Percentiles rank a stretch among this genome's conserved stretches.
Evolutionary conservation across 2,888 invertebrate genomes (phyloP).

Genomic region (Tuta absoluta): DNA sequence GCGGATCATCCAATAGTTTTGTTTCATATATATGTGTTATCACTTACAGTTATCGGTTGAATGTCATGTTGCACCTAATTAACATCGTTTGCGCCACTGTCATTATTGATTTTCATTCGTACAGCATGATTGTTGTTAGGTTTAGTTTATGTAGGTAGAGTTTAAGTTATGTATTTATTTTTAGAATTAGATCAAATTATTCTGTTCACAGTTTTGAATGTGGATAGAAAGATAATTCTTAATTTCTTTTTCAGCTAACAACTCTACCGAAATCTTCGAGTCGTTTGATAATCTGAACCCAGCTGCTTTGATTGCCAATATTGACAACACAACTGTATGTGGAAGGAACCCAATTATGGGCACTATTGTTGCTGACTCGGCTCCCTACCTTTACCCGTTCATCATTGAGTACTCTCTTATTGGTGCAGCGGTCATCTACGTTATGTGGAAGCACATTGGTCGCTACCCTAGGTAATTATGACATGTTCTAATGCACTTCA

Average conservation of each 20-base stretch:
- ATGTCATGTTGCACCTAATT: constrained; percentile 14
- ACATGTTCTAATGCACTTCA: background rate
- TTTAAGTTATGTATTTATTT: constrained; percentile 1
- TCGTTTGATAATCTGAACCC: constrained; percentile 82
- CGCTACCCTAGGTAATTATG: constrained; percentile 87
- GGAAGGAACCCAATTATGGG: constrained; percentile 95
- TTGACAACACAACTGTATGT: constrained; percentile 83
- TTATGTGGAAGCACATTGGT: constrained; percentile 98
- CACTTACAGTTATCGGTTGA: constrained; percentile 6
- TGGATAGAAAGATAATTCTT: background rate
- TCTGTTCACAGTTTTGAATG: background rate
- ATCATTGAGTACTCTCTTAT: constrained; percentile 97
- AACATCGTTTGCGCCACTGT: background rate
- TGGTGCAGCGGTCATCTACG: constrained; percentile 96
- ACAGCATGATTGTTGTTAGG: constrained; percentile 22
- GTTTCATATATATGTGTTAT: constrained; percentile 41
- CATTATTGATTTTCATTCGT: background rate
- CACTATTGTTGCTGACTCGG: constrained; percentile 94
- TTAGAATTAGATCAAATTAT: background rate
- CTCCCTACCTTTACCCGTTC: constrained; percentile 97
- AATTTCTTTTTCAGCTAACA: constrained; percentile 61
- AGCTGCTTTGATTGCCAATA: constrained; percentile 81
- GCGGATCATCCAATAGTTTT: constrained; percentile 52
- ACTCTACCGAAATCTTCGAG: constrained; percentile 76
- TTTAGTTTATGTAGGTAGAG: constrained; percentile 24